Conservation (phyloP, 2,113 vertebrate genomes). For the Percina caprodes region DNA sequence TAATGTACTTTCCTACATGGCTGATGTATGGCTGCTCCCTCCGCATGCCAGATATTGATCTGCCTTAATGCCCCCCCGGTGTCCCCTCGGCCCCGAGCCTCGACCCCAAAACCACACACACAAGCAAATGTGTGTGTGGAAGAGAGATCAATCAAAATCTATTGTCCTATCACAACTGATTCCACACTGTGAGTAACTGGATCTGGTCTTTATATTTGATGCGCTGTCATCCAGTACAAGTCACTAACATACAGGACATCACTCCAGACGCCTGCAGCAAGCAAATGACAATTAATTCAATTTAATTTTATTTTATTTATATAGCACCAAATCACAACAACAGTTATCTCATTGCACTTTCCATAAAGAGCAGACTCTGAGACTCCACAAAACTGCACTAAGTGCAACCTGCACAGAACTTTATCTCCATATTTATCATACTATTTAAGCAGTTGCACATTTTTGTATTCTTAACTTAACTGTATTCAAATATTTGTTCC, state of each 20-base stretch:
- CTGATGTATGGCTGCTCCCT: conserved; percentile 71
- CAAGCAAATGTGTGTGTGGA: neutral
- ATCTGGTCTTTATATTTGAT: neutral
- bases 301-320: too few relatives aligned
- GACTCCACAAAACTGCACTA: too few relatives aligned
- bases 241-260: neutral
- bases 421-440: too few relatives aligned
- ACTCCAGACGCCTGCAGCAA: too few relatives aligned
- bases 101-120: conserved; percentile 35
- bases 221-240: neutral
- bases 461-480: too few relatives aligned
- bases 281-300: too few relatives aligned
- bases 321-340: too few relatives aligned
- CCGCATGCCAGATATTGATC: conserved; percentile 78
- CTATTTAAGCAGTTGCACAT: too few relatives aligned
- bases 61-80: conserved; percentile 66
- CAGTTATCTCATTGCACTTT: too few relatives aligned
- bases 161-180: conserved; percentile 22
- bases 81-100: conserved; percentile 55
- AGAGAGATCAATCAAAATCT: neutral
- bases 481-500: too few relatives aligned
- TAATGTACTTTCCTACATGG: conserved; percentile 84
- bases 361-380: too few relatives aligned
- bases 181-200: neutral
- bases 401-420: too few relatives aligned